phyloP scores from a whole-genome alignment of 2,797 vertebrate genomes.

The Sus cebifrons region DNA sequence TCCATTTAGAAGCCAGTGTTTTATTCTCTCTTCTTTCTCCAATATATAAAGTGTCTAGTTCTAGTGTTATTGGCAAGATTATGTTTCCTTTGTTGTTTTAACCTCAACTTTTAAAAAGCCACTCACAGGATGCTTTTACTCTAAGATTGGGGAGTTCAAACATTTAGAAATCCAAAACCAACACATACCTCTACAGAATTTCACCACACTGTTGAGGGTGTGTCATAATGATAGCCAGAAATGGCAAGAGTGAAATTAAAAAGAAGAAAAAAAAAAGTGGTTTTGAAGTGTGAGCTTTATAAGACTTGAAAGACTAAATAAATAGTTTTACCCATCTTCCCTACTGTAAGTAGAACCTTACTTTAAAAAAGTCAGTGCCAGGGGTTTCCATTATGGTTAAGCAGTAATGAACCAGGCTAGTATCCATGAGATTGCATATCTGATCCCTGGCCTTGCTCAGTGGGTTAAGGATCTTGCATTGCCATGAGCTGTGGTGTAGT shows the following conservation, averaged over 20 bases:
- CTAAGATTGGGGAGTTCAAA: constrained; percentile 21
- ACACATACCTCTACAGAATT: constrained; percentile 33
- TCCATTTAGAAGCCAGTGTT: constrained; percentile 32
- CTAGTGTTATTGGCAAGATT: constrained; percentile 57
- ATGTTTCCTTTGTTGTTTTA: constrained; percentile 74
- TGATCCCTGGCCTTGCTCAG: too few species aligned
- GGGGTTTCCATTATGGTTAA: too few species aligned
- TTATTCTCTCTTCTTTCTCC: background rate
- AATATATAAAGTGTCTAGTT: constrained; percentile 27
- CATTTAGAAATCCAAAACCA: constrained; percentile 69
- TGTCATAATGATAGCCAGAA: background rate
- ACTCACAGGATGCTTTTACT: background rate
- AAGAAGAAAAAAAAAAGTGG: background rate
- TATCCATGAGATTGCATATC: too few species aligned
- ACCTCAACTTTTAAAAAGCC: constrained; percentile 59
- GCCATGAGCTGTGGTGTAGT: too few species aligned
- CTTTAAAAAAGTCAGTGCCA: background rate
- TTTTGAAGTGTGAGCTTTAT: constrained; percentile 37
- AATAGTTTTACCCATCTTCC: background rate
- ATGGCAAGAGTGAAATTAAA: constrained; percentile 6
- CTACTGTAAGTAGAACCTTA: constrained; percentile 1
- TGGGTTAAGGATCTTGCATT: too few species aligned
- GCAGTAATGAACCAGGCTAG: too few species aligned
- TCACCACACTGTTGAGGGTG: background rate
- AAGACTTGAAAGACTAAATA: constrained; percentile 51